phyloP scores from a whole-genome alignment of 2,888 invertebrate species.

The Tetranychus piercei region DNA sequence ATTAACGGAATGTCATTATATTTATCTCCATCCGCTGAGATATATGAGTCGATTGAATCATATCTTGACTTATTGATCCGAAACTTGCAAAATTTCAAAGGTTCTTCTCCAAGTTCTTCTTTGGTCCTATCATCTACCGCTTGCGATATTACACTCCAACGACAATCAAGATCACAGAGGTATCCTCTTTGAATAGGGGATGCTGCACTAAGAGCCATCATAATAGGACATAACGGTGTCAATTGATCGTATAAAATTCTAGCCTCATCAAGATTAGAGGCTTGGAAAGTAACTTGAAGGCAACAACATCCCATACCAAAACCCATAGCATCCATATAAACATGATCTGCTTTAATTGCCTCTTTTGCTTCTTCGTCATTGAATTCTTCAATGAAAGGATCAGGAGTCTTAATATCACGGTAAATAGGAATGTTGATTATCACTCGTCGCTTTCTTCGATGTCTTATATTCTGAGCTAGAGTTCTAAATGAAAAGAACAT shows the following conservation, averaged over 20 bases:
- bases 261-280: conserved; percentile 88
- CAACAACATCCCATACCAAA: conserved; percentile 98
- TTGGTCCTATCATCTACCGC: conserved; percentile 86
- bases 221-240: conserved; percentile 85
- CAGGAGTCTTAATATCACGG: conserved; percentile 64
- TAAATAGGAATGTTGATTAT: conserved; percentile 90
- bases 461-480: conserved; percentile 74
- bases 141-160: conserved; percentile 90
- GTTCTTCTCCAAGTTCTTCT: conserved; percentile 64
- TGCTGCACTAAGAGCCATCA: conserved; percentile 90
- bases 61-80: conserved; percentile 78
- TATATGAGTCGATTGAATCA: conserved; percentile 90
- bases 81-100: conserved; percentile 40
- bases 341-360: conserved; percentile 64
- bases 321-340: conserved; percentile 98
- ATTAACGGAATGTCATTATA: conserved; percentile 85
- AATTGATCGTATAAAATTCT: conserved; percentile 88
- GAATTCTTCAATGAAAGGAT: conserved; percentile 50
- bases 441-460: conserved; percentile 79
- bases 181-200: conserved; percentile 84
- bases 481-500: conserved; percentile 39
- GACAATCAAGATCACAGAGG: conserved; percentile 84
- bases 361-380: conserved; percentile 44
- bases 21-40: conserved; percentile 66
- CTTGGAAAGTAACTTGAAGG: conserved; percentile 85